Percentiles rank a stretch among this genome's conserved stretches.
phyloP scores from a whole-genome alignment of 2,797 vertebrate genomes.

The Hemitrygon akajei region DNA sequence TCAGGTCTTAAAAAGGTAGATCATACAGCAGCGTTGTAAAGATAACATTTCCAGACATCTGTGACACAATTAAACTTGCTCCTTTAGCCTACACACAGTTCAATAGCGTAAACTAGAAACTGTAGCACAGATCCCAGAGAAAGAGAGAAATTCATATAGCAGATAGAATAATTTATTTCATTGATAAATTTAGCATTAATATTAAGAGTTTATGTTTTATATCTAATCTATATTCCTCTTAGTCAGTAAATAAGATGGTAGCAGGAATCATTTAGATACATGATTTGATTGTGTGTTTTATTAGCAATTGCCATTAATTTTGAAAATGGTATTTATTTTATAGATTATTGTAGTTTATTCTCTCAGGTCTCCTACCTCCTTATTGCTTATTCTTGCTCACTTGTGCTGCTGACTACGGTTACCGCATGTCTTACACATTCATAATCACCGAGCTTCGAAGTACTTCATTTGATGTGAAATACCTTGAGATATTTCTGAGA shows the following conservation, averaged over 20 bases:
- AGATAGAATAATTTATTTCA: background rate
- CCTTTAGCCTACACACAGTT: too few species aligned
- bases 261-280: background rate
- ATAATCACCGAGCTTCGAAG: conserved; percentile 3
- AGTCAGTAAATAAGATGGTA: background rate
- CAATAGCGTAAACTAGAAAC: too few species aligned
- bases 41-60: too few species aligned
- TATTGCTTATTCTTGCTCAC: background rate
- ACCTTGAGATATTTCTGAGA: conserved; percentile 17
- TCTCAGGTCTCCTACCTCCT: background rate
- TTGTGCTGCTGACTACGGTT: background rate
- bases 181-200: background rate
- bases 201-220: background rate
- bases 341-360: background rate
- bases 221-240: background rate
- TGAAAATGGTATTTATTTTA: conserved; percentile 1
- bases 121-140: too few species aligned
- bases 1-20: background rate
- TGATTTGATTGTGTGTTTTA: background rate
- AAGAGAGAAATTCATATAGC: too few species aligned
- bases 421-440: background rate
- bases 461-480: background rate
- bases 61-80: too few species aligned
- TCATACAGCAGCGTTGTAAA: background rate
- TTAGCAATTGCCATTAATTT: background rate